Base-by-base conservation (phyloP, 2,797 vertebrate genomes). In the Epinephelus coioides region DNA sequence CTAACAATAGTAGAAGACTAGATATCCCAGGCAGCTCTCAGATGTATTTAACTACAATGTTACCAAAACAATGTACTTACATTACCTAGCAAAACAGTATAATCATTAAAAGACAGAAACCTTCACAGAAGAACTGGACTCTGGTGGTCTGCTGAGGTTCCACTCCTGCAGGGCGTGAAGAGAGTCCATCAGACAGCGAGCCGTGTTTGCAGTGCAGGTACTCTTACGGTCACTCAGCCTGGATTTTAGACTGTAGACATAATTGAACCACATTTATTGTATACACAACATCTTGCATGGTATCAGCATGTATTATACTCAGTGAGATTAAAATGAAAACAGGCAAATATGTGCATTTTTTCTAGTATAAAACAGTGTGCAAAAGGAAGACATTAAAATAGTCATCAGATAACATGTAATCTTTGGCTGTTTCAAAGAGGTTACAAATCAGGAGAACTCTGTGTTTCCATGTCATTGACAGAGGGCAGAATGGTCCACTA, bases 91-190 rank as follows among this genome's bases (percentile, higher is more conserved):
- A 43, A 60, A 57, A 2, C 5, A 44, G 12, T 51, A 4, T 62
- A 68, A 68, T 9, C 3, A 66, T 34, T 55, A 21, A 79, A 74
- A 84, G 61, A 77, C 38, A 66, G 1, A 38, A 73, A 96, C 95
- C 95, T 96, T 92, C 15, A 91, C 43, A 69, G 91, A 84, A 23
- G 79, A 69, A 21, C 38, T 64, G 3, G 92, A 92, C 50, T 89
- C 81, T 4, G 85, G 44, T 5, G 88, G 63, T 68, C 81, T 50
- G 13, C 38, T 78, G 19, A 83, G 72, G 82, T 73, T 94, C 96
- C 96, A 96, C 4, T 87, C 90, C 73, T 93, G 92, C 60, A 96
- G 81, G 7, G 51, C 70, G 21, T 92, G 88, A 34, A 96, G 85
- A 43, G 73, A 69, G 15, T 91, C 89, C 43, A 78, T 89, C 78